These are phyloP conservation scores for Cryptotermes secundus DNA, from an alignment of 1,140 invertebrate genomes.

Conservation along the genomic window DNA sequence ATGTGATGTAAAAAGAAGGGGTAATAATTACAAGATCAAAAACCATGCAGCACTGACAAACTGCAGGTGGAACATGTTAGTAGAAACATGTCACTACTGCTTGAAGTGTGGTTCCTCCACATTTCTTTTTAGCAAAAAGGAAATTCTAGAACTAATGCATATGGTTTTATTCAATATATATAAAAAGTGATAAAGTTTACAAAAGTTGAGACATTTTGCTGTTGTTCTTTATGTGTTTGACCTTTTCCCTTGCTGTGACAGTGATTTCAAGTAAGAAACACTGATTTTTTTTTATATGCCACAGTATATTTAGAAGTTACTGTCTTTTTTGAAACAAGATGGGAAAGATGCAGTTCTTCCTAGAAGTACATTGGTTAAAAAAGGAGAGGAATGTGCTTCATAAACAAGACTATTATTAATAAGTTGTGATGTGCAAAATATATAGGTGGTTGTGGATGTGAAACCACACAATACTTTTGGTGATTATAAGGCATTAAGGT, in stretches of 20 bases:
- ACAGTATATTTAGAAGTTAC: background rate
- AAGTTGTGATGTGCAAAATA: background rate
- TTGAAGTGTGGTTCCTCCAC: background rate
- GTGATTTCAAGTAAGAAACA: background rate
- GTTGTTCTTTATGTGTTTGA: background rate
- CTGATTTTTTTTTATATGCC: background rate
- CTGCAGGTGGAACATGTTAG: background rate
- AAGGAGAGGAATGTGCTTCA: background rate
- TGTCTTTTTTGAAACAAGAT: background rate
- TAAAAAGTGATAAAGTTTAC: background rate
- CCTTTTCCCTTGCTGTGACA: background rate
- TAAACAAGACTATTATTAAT: constrained; percentile 9
- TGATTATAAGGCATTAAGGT: background rate
- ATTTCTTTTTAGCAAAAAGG: background rate
- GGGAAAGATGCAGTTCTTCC: background rate
- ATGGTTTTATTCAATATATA: background rate
- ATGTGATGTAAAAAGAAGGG: background rate
- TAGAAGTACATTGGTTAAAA: background rate
- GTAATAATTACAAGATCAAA: background rate
- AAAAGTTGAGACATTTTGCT: background rate
- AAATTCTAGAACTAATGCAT: too few species aligned
- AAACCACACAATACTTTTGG: background rate
- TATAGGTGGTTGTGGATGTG: background rate
- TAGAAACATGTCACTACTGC: background rate
- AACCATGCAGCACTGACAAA: background rate